phyloP scores from a whole-genome alignment of 23 tunicate genomes.

The Halocynthia roretzi region DNA sequence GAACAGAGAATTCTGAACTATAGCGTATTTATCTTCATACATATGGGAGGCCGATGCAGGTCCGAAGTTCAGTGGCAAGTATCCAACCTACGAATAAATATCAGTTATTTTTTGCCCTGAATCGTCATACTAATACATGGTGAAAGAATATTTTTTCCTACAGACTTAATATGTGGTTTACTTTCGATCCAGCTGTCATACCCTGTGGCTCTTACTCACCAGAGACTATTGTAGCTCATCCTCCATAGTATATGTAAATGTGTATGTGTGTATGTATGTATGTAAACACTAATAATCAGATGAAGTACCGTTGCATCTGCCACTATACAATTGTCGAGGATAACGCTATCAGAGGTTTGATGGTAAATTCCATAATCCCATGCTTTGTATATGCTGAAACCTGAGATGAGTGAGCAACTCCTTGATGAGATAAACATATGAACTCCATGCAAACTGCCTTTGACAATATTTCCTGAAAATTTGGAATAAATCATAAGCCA shows the following conservation, averaged over 20 bases:
- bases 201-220: too few relatives aligned
- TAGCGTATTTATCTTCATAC: conserved; percentile 45
- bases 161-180: too few relatives aligned
- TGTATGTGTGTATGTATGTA: too few relatives aligned
- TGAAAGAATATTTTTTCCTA: too few relatives aligned
- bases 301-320: conserved; percentile 46
- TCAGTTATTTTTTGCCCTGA: not conserved
- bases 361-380: conserved; percentile 88
- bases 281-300: not conserved
- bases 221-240: too few relatives aligned
- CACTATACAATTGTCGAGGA: conserved; percentile 33
- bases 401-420: conserved; percentile 49
- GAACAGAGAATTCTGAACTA: conserved; percentile 33
- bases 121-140: too few relatives aligned
- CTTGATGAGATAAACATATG: conserved; percentile 40
- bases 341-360: conserved; percentile 49
- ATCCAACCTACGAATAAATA: conserved; percentile 38
- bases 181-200: too few relatives aligned
- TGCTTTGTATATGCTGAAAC: conserved; percentile 56
- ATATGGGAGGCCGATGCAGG: conserved; percentile 41
- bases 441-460: conserved; percentile 65
- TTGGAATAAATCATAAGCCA: not conserved
- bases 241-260: too few relatives aligned
- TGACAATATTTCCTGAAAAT: conserved; percentile 59
- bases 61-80: conserved; percentile 48